Evolutionary conservation across 53 echinoderm and acorn worm genomes (phyloP), one percentile per base, ranked within the genome.

Genomic region (Luidia sarsii): DNA sequence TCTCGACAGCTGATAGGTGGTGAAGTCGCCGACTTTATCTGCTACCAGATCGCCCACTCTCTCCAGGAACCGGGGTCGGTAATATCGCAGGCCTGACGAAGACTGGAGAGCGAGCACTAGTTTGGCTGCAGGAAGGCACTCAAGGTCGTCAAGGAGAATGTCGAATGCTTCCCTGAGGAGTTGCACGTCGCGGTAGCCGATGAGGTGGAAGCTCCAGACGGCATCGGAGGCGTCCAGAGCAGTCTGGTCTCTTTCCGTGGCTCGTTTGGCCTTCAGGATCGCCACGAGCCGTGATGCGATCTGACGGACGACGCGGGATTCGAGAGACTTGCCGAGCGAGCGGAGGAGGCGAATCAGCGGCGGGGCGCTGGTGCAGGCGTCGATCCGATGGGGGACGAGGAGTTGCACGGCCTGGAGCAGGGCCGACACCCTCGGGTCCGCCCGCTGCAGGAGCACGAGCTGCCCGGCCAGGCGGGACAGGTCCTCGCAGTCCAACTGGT

Each of bases 391-490:
- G 7, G 85, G 77, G 19, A 85, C 32, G 23, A 87, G 55, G 23
- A 87, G 36, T 9, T 22, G 48, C 3, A 87, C 49, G 3, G 87
- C 87, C 48, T 82, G 70, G 21, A 61, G 30, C 32, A 87, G 64
- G 31, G 87, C 82, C 27, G 54, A 56, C 45, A 82, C 61, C 1
- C 82, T 38, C 33, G 81, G 63, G 34, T 69, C 59, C 25, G 27
- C 27, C 41, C 11, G 41, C 34, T 65, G 70, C 64, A 87, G 48
- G 7, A 14, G 28, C 20, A 14, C 50, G 16, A 87, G 45, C 18
- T 35, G 27, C n/a, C 82, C 25, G 0, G 71, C 82, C 16, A 87
- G 60, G 28, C 60, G 45, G 18, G 71, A 71, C 33, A 87, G 39
- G 16, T 70, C 65, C n/a, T 52, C 64, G 15, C 52, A 24, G n/a